Percentiles rank a stretch among this genome's conserved stretches.
Evolutionary conservation across 2,113 vertebrate genomes (phyloP).

Genomic region (Paraplagusia blochii): DNA sequence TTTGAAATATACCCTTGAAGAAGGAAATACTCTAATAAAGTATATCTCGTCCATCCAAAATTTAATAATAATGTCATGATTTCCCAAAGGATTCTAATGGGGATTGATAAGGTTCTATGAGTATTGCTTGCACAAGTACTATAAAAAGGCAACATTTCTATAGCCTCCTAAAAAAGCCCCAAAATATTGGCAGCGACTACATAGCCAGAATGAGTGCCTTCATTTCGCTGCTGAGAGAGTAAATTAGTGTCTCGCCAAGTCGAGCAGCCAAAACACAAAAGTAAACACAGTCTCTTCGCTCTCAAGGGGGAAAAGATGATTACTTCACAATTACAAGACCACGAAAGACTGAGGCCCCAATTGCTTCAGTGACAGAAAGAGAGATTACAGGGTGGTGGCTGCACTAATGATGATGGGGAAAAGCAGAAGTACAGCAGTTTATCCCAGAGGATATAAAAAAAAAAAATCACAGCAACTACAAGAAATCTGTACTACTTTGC

Average conservation of each 20-base stretch:
- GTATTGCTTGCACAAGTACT: too few relatives aligned
- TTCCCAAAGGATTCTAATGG: too few relatives aligned
- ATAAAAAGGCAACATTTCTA: too few relatives aligned
- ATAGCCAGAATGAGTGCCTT: conserved; percentile 35
- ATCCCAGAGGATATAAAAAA: conserved; percentile 36
- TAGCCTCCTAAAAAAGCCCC: neutral
- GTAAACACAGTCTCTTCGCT: conserved; percentile 68
- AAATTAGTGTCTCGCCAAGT: conserved; percentile 62
- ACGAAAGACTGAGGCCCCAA: conserved; percentile 56
- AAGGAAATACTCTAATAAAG: too few relatives aligned
- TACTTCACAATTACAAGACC: conserved; percentile 67
- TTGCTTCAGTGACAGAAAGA: conserved; percentile 57
- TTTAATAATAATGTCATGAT: too few relatives aligned
- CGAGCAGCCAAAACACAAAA: conserved; percentile 52
- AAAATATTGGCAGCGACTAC: conserved; percentile 9
- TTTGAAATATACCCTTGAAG: too few relatives aligned
- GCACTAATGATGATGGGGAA: conserved; percentile 55
- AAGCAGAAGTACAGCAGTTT: conserved; percentile 49
- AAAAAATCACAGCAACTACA: conserved; percentile 43
- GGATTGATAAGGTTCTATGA: too few relatives aligned
- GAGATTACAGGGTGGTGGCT: conserved; percentile 62
- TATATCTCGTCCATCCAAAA: too few relatives aligned
- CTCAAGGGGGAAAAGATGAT: conserved; percentile 69
- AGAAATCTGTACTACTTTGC: conserved; percentile 41
- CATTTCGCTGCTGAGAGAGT: conserved; percentile 43